Evolutionary conservation across 2,888 invertebrate species (phyloP).

Genomic region (Calameuta filiformis): DNA sequence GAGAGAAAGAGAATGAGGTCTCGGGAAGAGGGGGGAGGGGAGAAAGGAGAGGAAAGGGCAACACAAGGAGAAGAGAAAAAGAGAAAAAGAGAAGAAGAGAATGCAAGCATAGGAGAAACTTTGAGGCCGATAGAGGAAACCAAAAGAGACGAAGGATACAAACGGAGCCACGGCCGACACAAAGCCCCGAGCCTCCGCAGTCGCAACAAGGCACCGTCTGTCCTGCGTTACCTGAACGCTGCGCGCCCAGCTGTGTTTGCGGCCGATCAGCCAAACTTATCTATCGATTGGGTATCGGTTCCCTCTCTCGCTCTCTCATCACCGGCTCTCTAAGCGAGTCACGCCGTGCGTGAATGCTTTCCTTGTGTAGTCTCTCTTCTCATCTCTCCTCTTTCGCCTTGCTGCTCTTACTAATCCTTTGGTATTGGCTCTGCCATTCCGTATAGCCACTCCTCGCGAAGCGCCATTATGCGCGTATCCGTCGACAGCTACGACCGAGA

Average conservation of each 20-base stretch:
- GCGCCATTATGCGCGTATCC: no score
- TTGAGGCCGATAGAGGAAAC: no score
- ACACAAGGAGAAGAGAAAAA: constrained; percentile 3
- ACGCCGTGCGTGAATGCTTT: no score
- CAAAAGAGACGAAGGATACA: no score
- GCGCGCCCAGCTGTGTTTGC: constrained; percentile 61
- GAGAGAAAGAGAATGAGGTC: constrained; percentile 8
- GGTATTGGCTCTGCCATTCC: no score
- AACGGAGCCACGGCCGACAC: not conserved
- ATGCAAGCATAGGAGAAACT: no score
- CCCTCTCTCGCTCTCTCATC: constrained; percentile 4
- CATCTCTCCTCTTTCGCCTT: not conserved
- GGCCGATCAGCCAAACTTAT: constrained; percentile 54
- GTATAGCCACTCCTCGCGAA: no score
- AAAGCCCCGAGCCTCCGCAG: not conserved
- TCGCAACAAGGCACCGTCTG: constrained; percentile 46
- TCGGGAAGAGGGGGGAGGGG: constrained; percentile 6
- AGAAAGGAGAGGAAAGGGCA: constrained; percentile 13
- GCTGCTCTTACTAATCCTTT: not conserved
- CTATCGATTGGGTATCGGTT: constrained; percentile 59
- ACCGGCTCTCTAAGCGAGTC: no score
- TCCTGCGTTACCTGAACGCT: constrained; percentile 51
- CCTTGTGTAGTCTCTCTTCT: no score
- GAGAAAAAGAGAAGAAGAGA: no score
- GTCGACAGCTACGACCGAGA: no score